phyloP scores from a whole-genome alignment of 2,888 invertebrate genomes.

The Bhutanitis thaidina region DNA sequence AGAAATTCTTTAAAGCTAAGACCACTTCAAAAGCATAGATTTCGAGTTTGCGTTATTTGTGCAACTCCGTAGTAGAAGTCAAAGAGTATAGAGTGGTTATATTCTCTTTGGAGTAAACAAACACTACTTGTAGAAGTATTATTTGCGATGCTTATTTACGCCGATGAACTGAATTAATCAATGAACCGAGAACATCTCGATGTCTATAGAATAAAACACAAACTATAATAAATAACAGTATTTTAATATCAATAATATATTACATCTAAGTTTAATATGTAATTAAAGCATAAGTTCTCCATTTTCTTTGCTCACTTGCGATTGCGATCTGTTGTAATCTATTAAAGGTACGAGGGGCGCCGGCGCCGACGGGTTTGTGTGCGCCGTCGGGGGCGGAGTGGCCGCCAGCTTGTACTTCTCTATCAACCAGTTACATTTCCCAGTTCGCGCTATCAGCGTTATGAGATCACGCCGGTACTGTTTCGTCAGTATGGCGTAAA shows the following conservation, averaged over 20 bases:
- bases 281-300: slow-evolving; percentile 53
- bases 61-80: no score
- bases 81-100: no score
- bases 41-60: no score
- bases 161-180: no score
- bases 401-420: slow-evolving; percentile 61
- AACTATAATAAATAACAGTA: slow-evolving; percentile 53
- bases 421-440: slow-evolving; percentile 63
- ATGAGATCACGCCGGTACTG: slow-evolving; percentile 90
- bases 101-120: no score
- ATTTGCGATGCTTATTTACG: no score
- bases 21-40: no score
- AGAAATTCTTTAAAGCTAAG: no score
- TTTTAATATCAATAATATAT: slow-evolving; percentile 48
- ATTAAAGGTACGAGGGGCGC: slow-evolving; percentile 56
- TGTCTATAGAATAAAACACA: slow-evolving; percentile 33
- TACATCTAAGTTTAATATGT: slow-evolving; percentile 35
- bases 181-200: no score
- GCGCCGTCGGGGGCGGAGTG: slow-evolving; percentile 65
- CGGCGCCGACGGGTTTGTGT: slow-evolving; percentile 62
- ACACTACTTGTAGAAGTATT: no score
- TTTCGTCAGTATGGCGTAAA: slow-evolving; percentile 93
- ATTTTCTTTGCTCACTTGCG: slow-evolving; percentile 55
- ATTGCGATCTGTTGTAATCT: slow-evolving; percentile 54
- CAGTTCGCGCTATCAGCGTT: slow-evolving; percentile 82